phyloP scores from a whole-genome alignment of 2,888 invertebrate genomes.

The Horisme vitalbata region DNA sequence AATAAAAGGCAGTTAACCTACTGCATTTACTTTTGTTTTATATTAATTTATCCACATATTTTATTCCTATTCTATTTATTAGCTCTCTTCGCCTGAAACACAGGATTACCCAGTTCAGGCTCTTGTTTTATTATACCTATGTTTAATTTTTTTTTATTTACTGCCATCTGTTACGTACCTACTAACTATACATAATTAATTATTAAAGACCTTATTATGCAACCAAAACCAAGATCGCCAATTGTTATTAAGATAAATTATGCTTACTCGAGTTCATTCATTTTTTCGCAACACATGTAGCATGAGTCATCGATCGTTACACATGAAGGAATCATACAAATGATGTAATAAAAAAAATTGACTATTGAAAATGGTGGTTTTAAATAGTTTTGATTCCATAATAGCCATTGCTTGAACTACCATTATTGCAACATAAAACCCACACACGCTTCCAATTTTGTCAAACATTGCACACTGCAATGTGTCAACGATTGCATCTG shows the following conservation, averaged over 20 bases:
- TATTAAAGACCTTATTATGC: no score
- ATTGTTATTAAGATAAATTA: conserved; percentile 6
- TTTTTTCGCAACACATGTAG: conserved; percentile 38
- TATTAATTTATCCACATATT: conserved; percentile 1
- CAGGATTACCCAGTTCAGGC: no score
- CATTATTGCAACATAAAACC: conserved; percentile 50
- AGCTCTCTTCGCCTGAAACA: no score
- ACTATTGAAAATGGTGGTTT: conserved; percentile 52
- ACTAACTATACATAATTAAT: no score
- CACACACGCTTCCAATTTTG: conserved; percentile 54
- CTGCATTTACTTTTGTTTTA: conserved; percentile 22
- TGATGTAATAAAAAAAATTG: conserved; percentile 64
- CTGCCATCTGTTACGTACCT: conserved; percentile 4
- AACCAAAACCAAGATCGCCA: conserved; percentile 9
- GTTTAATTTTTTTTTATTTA: conserved; percentile 2
- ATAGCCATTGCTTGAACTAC: conserved; percentile 69
- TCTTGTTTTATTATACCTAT: no score
- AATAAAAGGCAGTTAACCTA: no score
- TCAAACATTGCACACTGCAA: conserved; percentile 7
- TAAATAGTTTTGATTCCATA: conserved; percentile 59
- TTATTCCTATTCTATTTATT: no score
- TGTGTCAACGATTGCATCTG: conserved; percentile 11
- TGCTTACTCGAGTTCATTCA: conserved; percentile 26
- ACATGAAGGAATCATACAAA: conserved; percentile 43
- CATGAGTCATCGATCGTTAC: conserved; percentile 46